Percentiles rank a stretch among this genome's conserved stretches.
These are phyloP conservation scores for Mormyrus proboscirostris DNA, from an alignment of 2,797 vertebrate species.

Conservation along the genomic window DNA sequence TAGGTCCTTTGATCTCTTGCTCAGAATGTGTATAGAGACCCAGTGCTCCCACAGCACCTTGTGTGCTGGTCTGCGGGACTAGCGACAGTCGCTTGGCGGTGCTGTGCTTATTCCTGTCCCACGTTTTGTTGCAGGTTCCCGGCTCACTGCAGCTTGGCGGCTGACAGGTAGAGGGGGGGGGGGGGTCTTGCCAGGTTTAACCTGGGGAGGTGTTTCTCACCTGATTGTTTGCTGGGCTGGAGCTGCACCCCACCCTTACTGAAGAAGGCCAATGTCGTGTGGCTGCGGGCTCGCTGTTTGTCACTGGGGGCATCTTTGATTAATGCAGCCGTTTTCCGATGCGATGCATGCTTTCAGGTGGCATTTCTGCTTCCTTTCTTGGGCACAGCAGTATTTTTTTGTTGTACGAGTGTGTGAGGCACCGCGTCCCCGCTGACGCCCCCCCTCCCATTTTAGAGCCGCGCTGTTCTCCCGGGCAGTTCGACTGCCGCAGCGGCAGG, in stretches of 20 bases:
- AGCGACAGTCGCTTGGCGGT: neutral
- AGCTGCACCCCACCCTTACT: neutral
- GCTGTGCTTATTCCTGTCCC: neutral
- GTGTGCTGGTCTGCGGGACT: neutral
- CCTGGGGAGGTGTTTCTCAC: neutral
- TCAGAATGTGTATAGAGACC: neutral
- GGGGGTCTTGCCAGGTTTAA: neutral
- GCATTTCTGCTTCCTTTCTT: neutral
- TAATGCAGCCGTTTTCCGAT: neutral
- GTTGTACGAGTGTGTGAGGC: neutral
- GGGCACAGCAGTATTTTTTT: neutral
- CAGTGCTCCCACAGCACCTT: neutral
- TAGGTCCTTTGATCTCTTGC: neutral
- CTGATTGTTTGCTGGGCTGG: neutral
- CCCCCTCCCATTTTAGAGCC: conserved; percentile 66
- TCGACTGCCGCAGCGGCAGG: conserved; percentile 85
- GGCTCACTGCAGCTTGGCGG: conserved; percentile 66
- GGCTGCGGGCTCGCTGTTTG: neutral
- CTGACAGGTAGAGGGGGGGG: conserved; percentile 62
- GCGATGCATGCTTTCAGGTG: neutral
- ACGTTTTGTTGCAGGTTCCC: conserved; percentile 57
- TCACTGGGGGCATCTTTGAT: neutral
- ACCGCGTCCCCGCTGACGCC: neutral
- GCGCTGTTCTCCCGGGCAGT: conserved; percentile 84
- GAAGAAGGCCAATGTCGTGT: neutral